These are phyloP conservation scores for Triplophysa tibetana DNA, from an alignment of 2,113 vertebrate species.

Conservation along the genomic window DNA sequence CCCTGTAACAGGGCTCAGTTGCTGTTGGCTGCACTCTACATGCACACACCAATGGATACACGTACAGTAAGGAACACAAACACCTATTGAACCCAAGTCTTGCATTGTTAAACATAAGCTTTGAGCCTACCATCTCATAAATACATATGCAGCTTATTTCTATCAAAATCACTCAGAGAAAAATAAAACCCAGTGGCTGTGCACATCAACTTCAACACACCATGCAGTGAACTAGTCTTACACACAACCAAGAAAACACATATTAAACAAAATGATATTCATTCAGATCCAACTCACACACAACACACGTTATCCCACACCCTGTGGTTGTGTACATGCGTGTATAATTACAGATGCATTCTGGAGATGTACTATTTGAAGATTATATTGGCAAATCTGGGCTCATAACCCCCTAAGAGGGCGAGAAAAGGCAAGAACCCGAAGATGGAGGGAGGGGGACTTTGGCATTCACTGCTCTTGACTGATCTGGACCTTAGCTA, in stretches of 20 bases:
- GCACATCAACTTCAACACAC: not conserved
- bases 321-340: conserved; percentile 38
- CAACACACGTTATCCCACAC: conserved; percentile 3
- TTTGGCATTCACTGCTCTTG: not conserved
- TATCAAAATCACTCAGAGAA: conserved; percentile 11
- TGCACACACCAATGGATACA: conserved; percentile 4
- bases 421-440: not conserved
- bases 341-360: conserved; percentile 28
- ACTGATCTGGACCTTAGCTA: conserved; percentile 46
- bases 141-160: conserved; percentile 16
- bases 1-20: conserved; percentile 8
- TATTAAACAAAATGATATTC: conserved; percentile 1
- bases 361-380: conserved; percentile 41
- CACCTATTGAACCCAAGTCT: not conserved
- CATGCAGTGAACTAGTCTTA: not conserved
- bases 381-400: conserved; percentile 32
- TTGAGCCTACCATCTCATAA: conserved; percentile 1
- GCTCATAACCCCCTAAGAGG: conserved; percentile 7
- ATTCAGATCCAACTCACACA: conserved; percentile 5
- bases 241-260: not conserved
- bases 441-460: not conserved
- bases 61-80: not conserved
- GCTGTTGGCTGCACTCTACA: conserved; percentile 26
- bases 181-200: not conserved
- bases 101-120: not conserved